Percentiles rank a stretch among this genome's conserved stretches.
Evolutionary conservation across 2,113 vertebrate species (phyloP).

Genomic region (Nothoprocta pentlandii): DNA sequence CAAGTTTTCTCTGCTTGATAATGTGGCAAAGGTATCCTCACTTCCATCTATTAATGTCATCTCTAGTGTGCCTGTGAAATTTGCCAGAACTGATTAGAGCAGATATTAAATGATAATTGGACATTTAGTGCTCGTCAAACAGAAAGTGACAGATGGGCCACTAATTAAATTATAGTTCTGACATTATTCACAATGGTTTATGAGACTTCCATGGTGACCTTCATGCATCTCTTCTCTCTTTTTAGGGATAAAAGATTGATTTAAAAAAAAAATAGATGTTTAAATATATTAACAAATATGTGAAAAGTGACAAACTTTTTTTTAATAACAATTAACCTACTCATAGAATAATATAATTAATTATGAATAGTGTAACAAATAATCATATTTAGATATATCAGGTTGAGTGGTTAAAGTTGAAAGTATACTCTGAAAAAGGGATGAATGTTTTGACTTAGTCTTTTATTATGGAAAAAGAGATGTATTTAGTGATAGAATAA

Average conservation of each 20-base stretch:
- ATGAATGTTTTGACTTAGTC: background rate
- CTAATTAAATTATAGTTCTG: constrained; percentile 99
- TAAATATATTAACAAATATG: constrained; percentile 46
- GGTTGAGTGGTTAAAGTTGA: constrained; percentile 8
- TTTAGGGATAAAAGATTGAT: constrained; percentile 36
- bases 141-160: constrained; percentile 98
- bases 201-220: constrained; percentile 87
- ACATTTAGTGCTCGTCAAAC: constrained; percentile 99
- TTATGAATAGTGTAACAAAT: constrained; percentile 31
- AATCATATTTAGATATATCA: constrained; percentile 12
- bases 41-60: constrained; percentile 87
- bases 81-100: constrained; percentile 99
- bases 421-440: background rate
- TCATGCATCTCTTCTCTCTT: constrained; percentile 83
- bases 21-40: constrained; percentile 78
- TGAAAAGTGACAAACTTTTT: background rate
- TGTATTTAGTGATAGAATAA: background rate
- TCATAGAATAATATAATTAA: constrained; percentile 9
- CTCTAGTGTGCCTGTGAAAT: constrained; percentile 88
- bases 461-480: constrained; percentile 33
- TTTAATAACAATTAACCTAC: background rate
- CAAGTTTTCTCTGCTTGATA: constrained; percentile 66
- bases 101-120: constrained; percentile 99
- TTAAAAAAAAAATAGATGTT: background rate
- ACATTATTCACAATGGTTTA: constrained; percentile 91